Base-by-base conservation (phyloP, 2,113 vertebrate genomes). In the Sphaerodactylus townsendi region DNA sequence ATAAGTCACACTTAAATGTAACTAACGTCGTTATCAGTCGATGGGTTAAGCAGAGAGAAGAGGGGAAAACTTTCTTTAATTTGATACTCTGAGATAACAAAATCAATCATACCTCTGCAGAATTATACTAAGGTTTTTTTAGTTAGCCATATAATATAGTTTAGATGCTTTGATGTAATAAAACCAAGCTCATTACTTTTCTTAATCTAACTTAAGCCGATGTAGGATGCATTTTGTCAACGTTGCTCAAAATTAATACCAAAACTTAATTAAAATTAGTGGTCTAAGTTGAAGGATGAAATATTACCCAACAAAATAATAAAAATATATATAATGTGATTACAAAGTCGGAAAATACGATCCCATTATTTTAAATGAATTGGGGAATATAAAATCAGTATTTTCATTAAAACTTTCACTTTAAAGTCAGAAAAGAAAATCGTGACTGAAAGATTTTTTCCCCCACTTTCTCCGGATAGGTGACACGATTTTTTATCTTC, bases 401-500 rank as follows among this genome's bases (percentile, higher is more conserved):
- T 10, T 88, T 25, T 15, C 81, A 3, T 39, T 71, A 83, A 78
- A 82, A 68, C 23, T 1, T 37, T 0, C 0, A 0, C 44, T 35
- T 35, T 87, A 86, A 59, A 72, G 85, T n/a, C 74, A 70, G 64
- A 66, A 66, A 90, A 77, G 83, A 74, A 1, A 0, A 46, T 35
- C 71, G 75, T 28, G n/a, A 19, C 5, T 85, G 80, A 82, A 80
- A 81, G 28, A 9, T 64, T 83, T 4, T 33, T 21, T 83, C 53
- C 53, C 78, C 65, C 86, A 75, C 72, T 48, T 82, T 85, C 87
- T 83, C 64, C 59, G 80, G 80, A n/a, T 88, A 92, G 89, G 88
- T 86, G 90, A 93, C 89, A 90, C 37, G 85, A 90, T 94, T 93
- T 93, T 56, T 94, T 90, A 69, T 94, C 95, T 90, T 72, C 81